A percentile compares a stretch with the other conserved stretches of the same genome.
phyloP scores from a whole-genome alignment of 2,888 invertebrate genomes.

The Andrena marginata region DNA sequence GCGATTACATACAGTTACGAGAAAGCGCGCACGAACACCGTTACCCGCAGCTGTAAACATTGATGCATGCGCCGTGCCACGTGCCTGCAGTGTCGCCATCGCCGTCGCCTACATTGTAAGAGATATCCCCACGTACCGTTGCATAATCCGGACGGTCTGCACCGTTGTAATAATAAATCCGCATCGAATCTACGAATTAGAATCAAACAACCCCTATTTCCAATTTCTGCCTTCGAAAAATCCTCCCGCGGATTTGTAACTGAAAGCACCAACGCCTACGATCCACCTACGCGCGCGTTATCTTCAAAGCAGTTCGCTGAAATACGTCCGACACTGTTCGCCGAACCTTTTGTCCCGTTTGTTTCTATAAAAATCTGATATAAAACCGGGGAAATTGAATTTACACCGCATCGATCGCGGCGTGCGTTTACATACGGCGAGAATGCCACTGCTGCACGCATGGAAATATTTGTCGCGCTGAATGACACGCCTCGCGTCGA shows the following conservation, averaged over 20 bases:
- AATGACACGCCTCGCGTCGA: slow-evolving; percentile 13
- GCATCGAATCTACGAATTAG: slow-evolving; percentile 28
- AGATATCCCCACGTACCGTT: slow-evolving; percentile 49
- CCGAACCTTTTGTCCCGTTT: too few relatives aligned
- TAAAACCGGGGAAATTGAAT: too few relatives aligned
- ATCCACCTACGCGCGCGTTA: too few relatives aligned
- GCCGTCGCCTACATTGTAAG: slow-evolving; percentile 42
- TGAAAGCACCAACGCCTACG: too few relatives aligned
- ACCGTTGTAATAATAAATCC: slow-evolving; percentile 45
- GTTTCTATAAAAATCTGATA: too few relatives aligned
- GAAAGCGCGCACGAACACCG: slow-evolving; percentile 42
- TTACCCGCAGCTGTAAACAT: slow-evolving; percentile 47
- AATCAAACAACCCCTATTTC: slow-evolving; percentile 18
- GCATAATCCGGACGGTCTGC: slow-evolving; percentile 53
- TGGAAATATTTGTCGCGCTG: slow-evolving; percentile 1
- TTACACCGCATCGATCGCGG: neutral
- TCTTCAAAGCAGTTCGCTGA: too few relatives aligned
- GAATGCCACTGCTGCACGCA: neutral
- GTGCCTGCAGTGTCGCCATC: slow-evolving; percentile 62
- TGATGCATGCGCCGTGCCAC: slow-evolving; percentile 68
- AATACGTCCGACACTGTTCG: too few relatives aligned
- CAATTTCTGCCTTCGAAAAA: neutral
- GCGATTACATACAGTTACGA: slow-evolving; percentile 52
- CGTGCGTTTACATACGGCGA: neutral
- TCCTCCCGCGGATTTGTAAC: neutral